Evolutionary conservation across 2,888 invertebrate genomes (phyloP).

Genomic region (Homarus gammarus): DNA sequence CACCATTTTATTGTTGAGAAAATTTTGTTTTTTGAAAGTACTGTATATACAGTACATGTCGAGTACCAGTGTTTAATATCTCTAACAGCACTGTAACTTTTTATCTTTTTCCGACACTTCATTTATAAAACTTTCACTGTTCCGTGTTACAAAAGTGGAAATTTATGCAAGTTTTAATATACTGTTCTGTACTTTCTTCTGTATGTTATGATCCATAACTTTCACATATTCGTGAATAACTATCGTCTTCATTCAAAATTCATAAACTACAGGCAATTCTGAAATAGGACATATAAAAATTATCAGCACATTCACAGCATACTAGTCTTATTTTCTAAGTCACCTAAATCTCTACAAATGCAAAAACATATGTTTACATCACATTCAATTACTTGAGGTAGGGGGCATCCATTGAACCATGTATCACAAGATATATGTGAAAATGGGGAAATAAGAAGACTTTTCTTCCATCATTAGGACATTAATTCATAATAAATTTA

Average conservation of each 20-base stretch:
- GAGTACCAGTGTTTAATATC: not conserved
- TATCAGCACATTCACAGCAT: slow-evolving; percentile 61
- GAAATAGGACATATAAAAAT: slow-evolving; percentile 48
- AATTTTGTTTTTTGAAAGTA: not conserved
- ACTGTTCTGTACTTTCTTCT: slow-evolving; percentile 37
- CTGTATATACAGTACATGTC: slow-evolving; percentile 4
- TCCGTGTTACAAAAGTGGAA: slow-evolving; percentile 64
- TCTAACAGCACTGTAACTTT: not conserved
- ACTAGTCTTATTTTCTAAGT: slow-evolving; percentile 61
- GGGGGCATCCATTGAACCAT: slow-evolving; percentile 60
- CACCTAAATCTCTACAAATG: slow-evolving; percentile 66
- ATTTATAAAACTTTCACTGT: slow-evolving; percentile 63
- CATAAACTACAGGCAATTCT: slow-evolving; percentile 41
- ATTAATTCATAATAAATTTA: not conserved
- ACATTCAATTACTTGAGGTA: slow-evolving; percentile 65
- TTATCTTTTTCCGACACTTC: slow-evolving; percentile 26
- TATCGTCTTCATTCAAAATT: slow-evolving; percentile 39
- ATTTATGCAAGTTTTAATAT: slow-evolving; percentile 49
- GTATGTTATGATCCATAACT: slow-evolving; percentile 29
- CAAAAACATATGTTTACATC: slow-evolving; percentile 70
- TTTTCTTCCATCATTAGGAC: not conserved
- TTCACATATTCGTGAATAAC: not conserved
- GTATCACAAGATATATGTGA: slow-evolving; percentile 34
- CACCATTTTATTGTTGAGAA: not conserved
- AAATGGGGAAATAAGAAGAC: not conserved